These are phyloP conservation scores for Electrona antarctica DNA, from an alignment of 2,113 vertebrate species.

Conservation along the genomic window DNA sequence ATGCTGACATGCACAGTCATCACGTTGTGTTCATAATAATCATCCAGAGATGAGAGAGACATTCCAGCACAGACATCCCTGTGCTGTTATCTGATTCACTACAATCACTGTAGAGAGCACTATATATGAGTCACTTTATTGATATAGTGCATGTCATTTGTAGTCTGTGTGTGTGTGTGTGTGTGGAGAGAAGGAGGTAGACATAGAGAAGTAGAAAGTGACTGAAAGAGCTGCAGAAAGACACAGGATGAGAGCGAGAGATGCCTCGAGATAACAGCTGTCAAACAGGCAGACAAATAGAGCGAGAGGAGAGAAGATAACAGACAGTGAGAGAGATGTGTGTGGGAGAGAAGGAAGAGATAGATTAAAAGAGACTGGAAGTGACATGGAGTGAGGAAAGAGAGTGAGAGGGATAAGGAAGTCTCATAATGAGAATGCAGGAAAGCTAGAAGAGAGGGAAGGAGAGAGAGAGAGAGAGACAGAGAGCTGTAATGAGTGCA, in stretches of 20 bases:
- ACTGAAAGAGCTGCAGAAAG: background rate
- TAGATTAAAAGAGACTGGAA: conserved; percentile 11
- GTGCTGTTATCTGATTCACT: background rate
- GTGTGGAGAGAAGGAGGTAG: background rate
- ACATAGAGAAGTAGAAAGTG: background rate
- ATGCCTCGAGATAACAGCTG: background rate
- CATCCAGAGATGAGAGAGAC: too few relatives aligned
- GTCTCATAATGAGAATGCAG: too few relatives aligned
- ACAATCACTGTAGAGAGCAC: background rate
- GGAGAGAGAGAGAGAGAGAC: background rate
- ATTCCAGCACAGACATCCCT: background rate
- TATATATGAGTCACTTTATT: background rate
- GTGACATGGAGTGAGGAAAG: conserved; percentile 1
- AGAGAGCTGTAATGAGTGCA: conserved; percentile 33
- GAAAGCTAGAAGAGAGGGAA: background rate
- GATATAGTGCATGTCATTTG: background rate
- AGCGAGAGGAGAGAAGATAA: background rate
- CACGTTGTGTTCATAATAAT: too few relatives aligned
- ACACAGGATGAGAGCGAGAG: background rate
- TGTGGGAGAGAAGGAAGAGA: conserved; percentile 4
- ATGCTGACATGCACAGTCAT: background rate
- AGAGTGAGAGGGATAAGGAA: background rate
- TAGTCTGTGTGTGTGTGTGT: background rate
- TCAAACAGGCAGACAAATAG: background rate
- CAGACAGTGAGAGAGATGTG: background rate